phyloP scores from a whole-genome alignment of 1,140 invertebrate species.

The Riptortus pedestris region DNA sequence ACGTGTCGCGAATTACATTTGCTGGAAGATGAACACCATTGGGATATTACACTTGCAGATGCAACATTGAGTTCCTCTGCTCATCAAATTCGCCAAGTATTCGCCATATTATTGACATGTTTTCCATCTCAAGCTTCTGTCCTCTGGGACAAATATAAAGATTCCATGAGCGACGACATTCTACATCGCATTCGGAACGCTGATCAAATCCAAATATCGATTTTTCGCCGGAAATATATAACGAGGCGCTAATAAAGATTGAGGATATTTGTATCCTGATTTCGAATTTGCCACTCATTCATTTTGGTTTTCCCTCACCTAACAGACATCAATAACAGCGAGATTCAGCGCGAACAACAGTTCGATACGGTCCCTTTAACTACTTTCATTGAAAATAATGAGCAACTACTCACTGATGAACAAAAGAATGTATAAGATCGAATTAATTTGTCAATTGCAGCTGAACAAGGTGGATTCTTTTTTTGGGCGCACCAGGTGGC shows the following conservation, averaged over 20 bases:
- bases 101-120: conserved; percentile 19
- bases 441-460: too few species aligned
- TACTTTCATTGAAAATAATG: neutral
- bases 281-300: neutral
- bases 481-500: too few species aligned
- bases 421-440: too few species aligned
- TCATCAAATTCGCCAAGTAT: conserved; percentile 25
- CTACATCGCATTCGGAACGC: neutral
- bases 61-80: neutral
- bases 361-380: neutral
- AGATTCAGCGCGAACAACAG: neutral
- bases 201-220: neutral
- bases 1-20: conserved; percentile 36
- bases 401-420: too few species aligned
- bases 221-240: neutral
- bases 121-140: conserved; percentile 34
- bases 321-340: neutral
- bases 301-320: neutral
- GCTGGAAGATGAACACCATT: conserved; percentile 38
- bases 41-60: conserved; percentile 32
- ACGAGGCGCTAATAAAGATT: neutral
- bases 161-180: conserved; percentile 34
- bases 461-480: too few species aligned
- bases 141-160: conserved; percentile 38
- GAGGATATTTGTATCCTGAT: neutral